Evolutionary conservation across 2,888 invertebrate genomes (phyloP).

Genomic region (Apodemia zela): DNA sequence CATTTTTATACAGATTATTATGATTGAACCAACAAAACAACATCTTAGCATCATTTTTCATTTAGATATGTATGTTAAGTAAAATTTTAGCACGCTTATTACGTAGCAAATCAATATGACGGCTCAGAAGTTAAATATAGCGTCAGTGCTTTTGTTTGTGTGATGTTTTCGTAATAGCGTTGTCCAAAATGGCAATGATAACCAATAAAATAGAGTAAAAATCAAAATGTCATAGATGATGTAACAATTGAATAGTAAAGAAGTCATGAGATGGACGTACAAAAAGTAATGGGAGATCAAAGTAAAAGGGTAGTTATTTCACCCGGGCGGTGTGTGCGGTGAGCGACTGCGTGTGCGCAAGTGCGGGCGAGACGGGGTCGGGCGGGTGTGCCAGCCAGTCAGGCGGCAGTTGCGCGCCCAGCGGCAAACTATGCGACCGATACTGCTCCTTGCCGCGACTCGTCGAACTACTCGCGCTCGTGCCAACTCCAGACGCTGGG

Average conservation of each 20-base stretch:
- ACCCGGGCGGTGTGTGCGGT: constrained; percentile 58
- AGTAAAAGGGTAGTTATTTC: constrained; percentile 8
- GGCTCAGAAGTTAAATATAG: no score
- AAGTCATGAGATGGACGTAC: not conserved
- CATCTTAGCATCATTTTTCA: no score
- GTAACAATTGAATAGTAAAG: not conserved
- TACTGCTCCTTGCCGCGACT: constrained; percentile 74
- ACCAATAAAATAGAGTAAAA: no score
- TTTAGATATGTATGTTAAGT: no score
- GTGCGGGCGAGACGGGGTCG: constrained; percentile 42
- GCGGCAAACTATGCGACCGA: constrained; percentile 82
- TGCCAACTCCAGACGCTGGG: constrained; percentile 30
- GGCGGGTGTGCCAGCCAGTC: constrained; percentile 61
- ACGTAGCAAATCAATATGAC: no score
- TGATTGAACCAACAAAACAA: no score
- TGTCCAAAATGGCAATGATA: no score
- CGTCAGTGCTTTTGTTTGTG: no score
- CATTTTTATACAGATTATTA: no score
- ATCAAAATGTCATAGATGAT: no score
- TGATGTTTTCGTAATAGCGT: no score
- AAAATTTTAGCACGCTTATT: no score
- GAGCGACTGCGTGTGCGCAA: constrained; percentile 42
- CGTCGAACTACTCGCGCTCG: constrained; percentile 28
- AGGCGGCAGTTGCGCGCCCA: constrained; percentile 77
- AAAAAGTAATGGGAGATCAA: not conserved